These are phyloP conservation scores for Chrysomallon squamiferum DNA, from an alignment of 1,140 invertebrate species.

Conservation along the genomic window DNA sequence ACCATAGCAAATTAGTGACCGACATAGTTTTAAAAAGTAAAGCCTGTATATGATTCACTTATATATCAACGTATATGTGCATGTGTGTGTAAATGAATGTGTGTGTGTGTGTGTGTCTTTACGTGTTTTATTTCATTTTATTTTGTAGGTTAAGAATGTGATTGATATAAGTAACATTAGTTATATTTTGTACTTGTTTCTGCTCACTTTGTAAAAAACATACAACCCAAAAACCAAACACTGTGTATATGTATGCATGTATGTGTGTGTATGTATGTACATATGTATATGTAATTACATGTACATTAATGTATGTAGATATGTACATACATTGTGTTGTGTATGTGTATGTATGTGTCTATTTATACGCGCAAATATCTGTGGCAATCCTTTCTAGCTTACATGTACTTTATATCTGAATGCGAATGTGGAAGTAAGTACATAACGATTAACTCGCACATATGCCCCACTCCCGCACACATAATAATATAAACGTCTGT, in stretches of 20 bases:
- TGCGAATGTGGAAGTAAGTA: neutral
- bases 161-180: neutral
- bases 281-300: slow-evolving; percentile 1
- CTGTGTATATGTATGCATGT: neutral
- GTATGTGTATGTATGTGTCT: neutral
- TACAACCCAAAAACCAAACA: neutral
- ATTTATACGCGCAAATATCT: neutral
- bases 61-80: neutral
- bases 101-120: neutral
- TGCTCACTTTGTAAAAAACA: neutral
- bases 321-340: neutral
- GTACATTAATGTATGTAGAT: slow-evolving; percentile 3
- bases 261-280: neutral
- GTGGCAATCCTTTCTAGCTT: neutral
- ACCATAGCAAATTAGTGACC: too few species aligned
- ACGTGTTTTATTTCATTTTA: too few species aligned
- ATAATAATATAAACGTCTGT: neutral
- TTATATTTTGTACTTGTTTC: neutral
- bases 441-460: neutral
- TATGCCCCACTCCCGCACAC: neutral
- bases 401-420: neutral
- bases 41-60: too few species aligned
- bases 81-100: neutral
- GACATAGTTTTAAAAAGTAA: too few species aligned
- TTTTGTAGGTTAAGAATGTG: too few species aligned